Base-by-base conservation (phyloP, 2,113 vertebrate genomes). In the Spea multiplicata region DNA sequence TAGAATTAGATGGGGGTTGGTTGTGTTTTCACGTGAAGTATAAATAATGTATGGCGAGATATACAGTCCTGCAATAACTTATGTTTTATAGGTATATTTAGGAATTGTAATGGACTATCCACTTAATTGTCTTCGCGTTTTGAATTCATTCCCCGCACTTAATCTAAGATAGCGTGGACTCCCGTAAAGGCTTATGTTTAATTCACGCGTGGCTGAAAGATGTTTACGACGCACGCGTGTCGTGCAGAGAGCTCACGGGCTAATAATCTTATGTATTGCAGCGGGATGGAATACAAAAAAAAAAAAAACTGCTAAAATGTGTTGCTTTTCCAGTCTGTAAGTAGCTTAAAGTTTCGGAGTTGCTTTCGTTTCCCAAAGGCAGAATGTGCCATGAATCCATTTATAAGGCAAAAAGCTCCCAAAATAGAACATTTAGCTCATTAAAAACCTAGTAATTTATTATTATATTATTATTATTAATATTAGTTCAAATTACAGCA, bases 1-100 rank as follows among this genome's bases (percentile, higher is more conserved):
- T 52, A 13, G 55, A 59, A 13, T 13, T 9, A 13, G 55, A 13
- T 8, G 10, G 1, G 55, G 55, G 8, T 59, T 59, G 14, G 55
- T 8, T 59, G 55, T 49, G 10, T 53, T 62, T 55, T 55, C 55
- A 16, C 30, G 30, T 30, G 44, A 73, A 50, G 17, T 64, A 47
- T 1, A 49, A 66, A 75, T 75, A 75, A 73, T 73, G 30, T 75
- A 75, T 75, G 73, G 64, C 45, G 49, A 75, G 64, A 66, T 75
- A 66, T 75, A 12, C 73, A 8, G 6, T 52, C 61, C 16, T 17
- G 44, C 55, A 62, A 55, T 50, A 44, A 14, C 50, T 44, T 12
- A 66, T 13, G 62, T n/a, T n/a, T n/a, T n/a, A n/a, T n/a, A n/a
- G n/a, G n/a, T 75, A 66, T 75, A 75, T 66, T 66, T 55, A 66